Evolutionary conservation across 2,797 vertebrate genomes (phyloP).

Genomic region (Odontamblyopus lacepedii): DNA sequence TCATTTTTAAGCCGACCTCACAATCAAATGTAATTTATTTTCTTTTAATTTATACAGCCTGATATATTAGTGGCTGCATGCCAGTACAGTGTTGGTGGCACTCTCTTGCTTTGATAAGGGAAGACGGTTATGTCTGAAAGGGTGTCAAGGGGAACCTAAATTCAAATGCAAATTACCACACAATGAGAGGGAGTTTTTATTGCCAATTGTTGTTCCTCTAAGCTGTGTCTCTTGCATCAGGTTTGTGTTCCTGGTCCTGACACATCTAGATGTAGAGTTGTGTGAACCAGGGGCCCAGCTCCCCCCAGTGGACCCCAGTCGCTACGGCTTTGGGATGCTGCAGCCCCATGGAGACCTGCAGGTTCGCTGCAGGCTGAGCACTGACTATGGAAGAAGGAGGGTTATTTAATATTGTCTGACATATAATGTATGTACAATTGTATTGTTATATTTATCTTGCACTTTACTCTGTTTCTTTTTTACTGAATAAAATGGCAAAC

Average conservation of each 20-base stretch:
- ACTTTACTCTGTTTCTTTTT: background rate
- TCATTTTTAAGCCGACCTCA: too few relatives aligned
- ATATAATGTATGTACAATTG: background rate
- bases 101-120: background rate
- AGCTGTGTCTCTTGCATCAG: conserved; percentile 68
- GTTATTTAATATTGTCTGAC: background rate
- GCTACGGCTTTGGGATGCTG: conserved; percentile 82
- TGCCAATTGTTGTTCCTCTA: background rate
- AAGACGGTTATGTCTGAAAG: background rate
- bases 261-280: conserved; percentile 78
- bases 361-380: conserved; percentile 71
- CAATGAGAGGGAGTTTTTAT: background rate
- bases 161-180: background rate
- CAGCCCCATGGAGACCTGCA: conserved; percentile 77
- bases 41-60: too few relatives aligned
- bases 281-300: conserved; percentile 58
- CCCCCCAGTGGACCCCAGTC: conserved; percentile 75
- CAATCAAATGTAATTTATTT: too few relatives aligned
- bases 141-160: background rate
- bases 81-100: background rate
- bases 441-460: background rate
- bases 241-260: conserved; percentile 79
- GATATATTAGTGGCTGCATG: too few relatives aligned
- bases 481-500: background rate
- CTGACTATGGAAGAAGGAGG: background rate